Conservation (phyloP, 2,797 vertebrate genomes). For the Coendou prehensilis region DNA sequence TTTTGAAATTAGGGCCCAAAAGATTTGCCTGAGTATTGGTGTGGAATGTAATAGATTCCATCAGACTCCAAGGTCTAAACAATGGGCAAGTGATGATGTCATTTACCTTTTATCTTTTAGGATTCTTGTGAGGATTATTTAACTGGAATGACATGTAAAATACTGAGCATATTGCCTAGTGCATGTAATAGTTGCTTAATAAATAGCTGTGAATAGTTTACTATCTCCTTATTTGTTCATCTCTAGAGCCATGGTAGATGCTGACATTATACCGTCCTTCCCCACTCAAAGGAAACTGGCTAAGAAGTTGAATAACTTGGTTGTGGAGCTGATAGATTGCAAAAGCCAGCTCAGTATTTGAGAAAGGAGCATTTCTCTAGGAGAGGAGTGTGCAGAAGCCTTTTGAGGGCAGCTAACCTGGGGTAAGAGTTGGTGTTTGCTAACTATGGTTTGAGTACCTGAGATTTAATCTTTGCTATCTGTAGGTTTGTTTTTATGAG, state of each 20-base stretch:
- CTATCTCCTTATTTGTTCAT: not conserved
- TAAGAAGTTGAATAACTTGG: not conserved
- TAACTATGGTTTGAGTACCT: not conserved
- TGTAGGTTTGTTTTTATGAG: conserved; percentile 1
- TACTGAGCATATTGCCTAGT: not conserved
- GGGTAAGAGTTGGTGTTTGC: not conserved
- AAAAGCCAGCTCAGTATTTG: not conserved
- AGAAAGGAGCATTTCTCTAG: not conserved
- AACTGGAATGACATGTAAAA: not conserved
- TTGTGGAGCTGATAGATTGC: not conserved
- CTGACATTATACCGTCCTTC: not conserved
- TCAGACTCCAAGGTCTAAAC: not conserved
- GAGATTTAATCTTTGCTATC: not conserved
- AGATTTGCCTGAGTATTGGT: not conserved
- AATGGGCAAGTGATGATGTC: too few species aligned
- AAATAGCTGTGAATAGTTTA: not conserved
- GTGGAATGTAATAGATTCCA: not conserved
- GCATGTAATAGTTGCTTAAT: not conserved
- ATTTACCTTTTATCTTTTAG: not conserved
- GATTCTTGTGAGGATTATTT: not conserved
- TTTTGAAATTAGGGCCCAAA: not conserved
- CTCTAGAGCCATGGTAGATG: not conserved
- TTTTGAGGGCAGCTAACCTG: not conserved
- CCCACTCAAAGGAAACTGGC: not conserved
- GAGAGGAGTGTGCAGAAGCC: not conserved